Evolutionary conservation across 2,888 invertebrate genomes (phyloP).

Genomic region (Tachystola acroxantha): DNA sequence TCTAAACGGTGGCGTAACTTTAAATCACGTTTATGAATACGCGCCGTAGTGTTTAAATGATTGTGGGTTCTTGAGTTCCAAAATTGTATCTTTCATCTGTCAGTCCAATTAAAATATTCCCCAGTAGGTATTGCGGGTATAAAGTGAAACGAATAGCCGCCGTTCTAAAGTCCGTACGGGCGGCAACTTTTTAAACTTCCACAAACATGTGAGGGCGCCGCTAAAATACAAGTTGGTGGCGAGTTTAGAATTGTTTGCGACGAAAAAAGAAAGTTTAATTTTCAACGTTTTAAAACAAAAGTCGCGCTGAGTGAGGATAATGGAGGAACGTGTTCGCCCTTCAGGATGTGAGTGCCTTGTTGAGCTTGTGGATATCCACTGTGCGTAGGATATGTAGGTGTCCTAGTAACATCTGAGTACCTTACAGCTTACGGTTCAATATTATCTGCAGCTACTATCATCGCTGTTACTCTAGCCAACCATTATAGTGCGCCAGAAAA

Average conservation of each 20-base stretch:
- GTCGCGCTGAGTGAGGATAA: constrained; percentile 56
- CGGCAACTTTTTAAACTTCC: constrained; percentile 67
- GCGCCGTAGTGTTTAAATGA: too few relatives aligned
- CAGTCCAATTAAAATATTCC: constrained; percentile 54
- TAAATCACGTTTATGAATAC: too few relatives aligned
- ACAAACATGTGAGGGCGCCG: constrained; percentile 68
- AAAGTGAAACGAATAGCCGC: constrained; percentile 57
- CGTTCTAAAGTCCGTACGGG: constrained; percentile 48
- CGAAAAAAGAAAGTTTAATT: constrained; percentile 74
- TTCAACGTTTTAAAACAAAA: constrained; percentile 71
- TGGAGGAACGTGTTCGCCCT: constrained; percentile 57
- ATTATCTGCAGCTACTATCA: too few relatives aligned
- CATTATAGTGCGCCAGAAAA: too few relatives aligned
- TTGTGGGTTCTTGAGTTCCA: too few relatives aligned
- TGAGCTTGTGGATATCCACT: neutral
- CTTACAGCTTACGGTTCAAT: too few relatives aligned
- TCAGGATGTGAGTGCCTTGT: constrained; percentile 5
- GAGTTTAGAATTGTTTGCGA: constrained; percentile 67
- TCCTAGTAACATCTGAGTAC: too few relatives aligned
- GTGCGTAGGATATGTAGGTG: neutral
- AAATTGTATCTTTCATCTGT: too few relatives aligned
- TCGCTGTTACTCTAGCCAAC: too few relatives aligned
- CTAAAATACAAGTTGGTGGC: constrained; percentile 72
- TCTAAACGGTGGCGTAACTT: too few relatives aligned
- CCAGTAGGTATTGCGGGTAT: constrained; percentile 41